Conservation (phyloP, 2,113 vertebrate genomes). For the Gila orcuttii region DNA sequence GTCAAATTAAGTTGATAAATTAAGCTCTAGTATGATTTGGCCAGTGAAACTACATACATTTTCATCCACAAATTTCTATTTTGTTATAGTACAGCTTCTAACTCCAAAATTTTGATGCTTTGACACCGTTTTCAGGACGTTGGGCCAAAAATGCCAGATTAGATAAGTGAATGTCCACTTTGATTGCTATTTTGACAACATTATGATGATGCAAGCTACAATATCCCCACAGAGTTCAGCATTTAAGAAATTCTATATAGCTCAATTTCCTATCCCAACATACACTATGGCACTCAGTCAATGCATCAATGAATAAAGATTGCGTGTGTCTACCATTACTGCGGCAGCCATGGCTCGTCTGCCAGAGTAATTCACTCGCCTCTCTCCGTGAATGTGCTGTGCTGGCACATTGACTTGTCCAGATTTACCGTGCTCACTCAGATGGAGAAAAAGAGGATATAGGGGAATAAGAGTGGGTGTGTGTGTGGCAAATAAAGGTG, state of each 20-base stretch:
- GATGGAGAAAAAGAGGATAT: slow-evolving; percentile 69
- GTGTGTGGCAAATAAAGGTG: slow-evolving; percentile 21
- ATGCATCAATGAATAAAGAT: slow-evolving; percentile 40
- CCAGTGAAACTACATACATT: neutral
- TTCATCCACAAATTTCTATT: neutral
- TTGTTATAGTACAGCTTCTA: neutral
- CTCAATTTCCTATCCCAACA: slow-evolving; percentile 34
- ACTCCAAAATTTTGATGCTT: neutral
- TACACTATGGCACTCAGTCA: slow-evolving; percentile 18
- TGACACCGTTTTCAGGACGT: neutral
- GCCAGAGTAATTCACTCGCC: slow-evolving; percentile 46
- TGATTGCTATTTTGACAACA: neutral
- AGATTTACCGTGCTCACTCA: slow-evolving; percentile 77
- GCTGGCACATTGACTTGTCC: slow-evolving; percentile 68
- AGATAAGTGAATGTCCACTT: neutral
- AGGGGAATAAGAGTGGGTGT: slow-evolving; percentile 35
- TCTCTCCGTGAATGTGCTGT: slow-evolving; percentile 66
- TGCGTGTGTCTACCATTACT: slow-evolving; percentile 31
- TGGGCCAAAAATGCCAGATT: neutral
- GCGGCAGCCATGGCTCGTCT: slow-evolving; percentile 42
- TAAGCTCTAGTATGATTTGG: neutral
- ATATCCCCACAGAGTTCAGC: neutral
- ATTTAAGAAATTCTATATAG: slow-evolving; percentile 11
- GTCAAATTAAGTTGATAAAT: neutral
- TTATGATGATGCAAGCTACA: neutral